These are phyloP conservation scores for Penaeus japonicus DNA, from an alignment of 1,140 invertebrate species.

Conservation along the genomic window DNA sequence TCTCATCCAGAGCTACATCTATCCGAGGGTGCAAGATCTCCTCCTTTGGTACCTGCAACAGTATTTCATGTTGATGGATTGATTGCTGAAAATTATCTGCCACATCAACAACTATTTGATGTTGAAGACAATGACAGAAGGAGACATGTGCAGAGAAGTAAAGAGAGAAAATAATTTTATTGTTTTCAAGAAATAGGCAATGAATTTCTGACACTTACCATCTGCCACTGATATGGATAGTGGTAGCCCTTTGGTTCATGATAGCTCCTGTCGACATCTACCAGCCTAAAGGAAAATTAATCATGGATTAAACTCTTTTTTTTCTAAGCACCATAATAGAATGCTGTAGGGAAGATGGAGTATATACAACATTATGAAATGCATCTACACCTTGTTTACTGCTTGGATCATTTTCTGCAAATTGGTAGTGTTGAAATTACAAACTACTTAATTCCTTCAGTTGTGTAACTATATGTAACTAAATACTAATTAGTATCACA, in stretches of 20 bases:
- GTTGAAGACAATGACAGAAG: neutral
- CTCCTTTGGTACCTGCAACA: neutral
- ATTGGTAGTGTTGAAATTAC: too few relatives aligned
- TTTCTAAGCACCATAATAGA: too few relatives aligned
- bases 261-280: slow-evolving; percentile 11
- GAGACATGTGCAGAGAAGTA: neutral
- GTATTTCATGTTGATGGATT: neutral
- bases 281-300: neutral
- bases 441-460: too few relatives aligned
- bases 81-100: too few relatives aligned
- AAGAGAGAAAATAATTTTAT: neutral
- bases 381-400: too few relatives aligned
- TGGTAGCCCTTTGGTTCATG: neutral
- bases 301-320: neutral
- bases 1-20: neutral
- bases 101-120: too few relatives aligned
- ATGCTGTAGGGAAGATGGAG: too few relatives aligned
- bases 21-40: neutral
- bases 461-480: too few relatives aligned
- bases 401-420: too few relatives aligned
- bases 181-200: neutral
- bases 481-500: too few relatives aligned
- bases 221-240: slow-evolving; percentile 9
- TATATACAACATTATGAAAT: too few relatives aligned
- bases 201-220: neutral